Evolutionary conservation across 2,797 vertebrate genomes (phyloP).

Genomic region (Choloepus didactylus): DNA sequence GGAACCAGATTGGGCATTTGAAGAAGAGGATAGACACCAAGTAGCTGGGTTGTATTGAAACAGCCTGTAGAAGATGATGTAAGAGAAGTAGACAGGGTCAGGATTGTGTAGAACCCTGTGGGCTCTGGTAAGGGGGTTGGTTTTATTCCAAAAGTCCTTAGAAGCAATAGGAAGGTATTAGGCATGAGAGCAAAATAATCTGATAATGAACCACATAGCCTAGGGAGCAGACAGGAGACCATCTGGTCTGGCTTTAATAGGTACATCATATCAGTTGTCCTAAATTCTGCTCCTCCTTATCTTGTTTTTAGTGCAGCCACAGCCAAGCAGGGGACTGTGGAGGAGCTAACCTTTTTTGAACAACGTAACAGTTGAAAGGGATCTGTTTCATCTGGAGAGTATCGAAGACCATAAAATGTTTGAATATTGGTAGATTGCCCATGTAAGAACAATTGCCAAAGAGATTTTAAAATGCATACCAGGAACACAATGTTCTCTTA

Average conservation of each 20-base stretch:
- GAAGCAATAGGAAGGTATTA: constrained; percentile 13
- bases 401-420: constrained; percentile 61
- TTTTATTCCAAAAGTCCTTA: background rate
- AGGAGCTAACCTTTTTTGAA: constrained; percentile 54
- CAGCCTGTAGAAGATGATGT: background rate
- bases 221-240: background rate
- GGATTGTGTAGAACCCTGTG: too few species aligned
- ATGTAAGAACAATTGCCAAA: constrained; percentile 54
- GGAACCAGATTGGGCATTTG: background rate
- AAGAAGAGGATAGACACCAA: background rate
- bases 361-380: constrained; percentile 46
- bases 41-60: background rate
- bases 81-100: background rate
- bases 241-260: constrained; percentile 54
- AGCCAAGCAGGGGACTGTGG: constrained; percentile 37
- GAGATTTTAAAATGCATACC: constrained; percentile 63
- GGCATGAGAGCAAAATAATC: background rate
- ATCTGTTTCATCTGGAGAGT: constrained; percentile 73
- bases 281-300: constrained; percentile 46
- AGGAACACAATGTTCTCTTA: constrained; percentile 71
- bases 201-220: background rate
- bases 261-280: background rate
- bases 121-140: background rate
- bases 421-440: constrained; percentile 68
- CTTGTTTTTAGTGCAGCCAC: constrained; percentile 29